A percentile compares a stretch with the other conserved stretches of the same genome.
Conservation (phyloP, 2,113 vertebrate genomes). For the Falco punctatus region DNA sequence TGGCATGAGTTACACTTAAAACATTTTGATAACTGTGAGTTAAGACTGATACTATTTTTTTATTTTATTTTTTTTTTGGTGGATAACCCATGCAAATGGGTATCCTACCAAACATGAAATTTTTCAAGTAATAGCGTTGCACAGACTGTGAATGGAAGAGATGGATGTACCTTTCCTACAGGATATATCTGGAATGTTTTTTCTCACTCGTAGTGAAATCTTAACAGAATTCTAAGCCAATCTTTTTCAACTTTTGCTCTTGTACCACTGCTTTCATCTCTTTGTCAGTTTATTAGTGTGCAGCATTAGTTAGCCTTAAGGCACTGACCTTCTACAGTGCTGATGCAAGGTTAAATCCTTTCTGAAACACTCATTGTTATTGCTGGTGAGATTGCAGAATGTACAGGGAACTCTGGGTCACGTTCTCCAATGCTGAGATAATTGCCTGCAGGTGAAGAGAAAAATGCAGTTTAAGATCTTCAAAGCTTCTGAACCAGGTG, state of each 20-base stretch:
- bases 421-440: neutral
- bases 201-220: neutral
- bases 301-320: neutral
- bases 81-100: neutral
- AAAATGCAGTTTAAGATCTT: neutral
- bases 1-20: neutral
- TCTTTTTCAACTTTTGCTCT: neutral
- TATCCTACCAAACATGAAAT: neutral
- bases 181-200: neutral
- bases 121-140: neutral
- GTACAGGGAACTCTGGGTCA: neutral
- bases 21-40: neutral
- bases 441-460: neutral
- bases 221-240: neutral
- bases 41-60: neutral
- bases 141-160: neutral
- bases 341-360: neutral
- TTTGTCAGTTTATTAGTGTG: neutral
- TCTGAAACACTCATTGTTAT: neutral
- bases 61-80: neutral
- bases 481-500: conserved; percentile 21
- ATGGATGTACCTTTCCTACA: neutral
- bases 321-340: neutral
- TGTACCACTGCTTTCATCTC: neutral
- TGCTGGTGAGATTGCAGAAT: neutral